phyloP scores from a whole-genome alignment of 2,113 vertebrate genomes.

The Saguinus midas region DNA sequence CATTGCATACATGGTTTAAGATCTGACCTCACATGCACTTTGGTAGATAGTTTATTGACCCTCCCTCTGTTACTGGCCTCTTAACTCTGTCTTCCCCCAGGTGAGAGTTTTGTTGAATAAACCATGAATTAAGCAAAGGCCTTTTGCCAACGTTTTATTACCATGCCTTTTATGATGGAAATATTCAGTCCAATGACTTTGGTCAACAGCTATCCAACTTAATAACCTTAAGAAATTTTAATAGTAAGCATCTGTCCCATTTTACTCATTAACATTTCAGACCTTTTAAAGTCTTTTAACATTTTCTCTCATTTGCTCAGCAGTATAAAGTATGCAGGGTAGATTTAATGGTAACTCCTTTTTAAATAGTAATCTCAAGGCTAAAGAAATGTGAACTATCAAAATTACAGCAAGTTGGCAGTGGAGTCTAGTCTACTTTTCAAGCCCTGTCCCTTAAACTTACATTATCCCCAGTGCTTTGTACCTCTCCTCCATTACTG shows the following conservation, averaged over 20 bases:
- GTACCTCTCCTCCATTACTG: background rate
- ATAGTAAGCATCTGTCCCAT: background rate
- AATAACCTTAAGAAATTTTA: constrained; percentile 27
- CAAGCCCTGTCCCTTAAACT: background rate
- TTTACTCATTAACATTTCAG: constrained; percentile 25
- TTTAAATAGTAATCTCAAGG: constrained; percentile 25
- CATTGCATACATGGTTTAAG: background rate
- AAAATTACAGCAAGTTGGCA: background rate
- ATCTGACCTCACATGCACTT: background rate
- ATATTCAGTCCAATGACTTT: background rate
- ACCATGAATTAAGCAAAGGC: background rate
- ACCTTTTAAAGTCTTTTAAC: constrained; percentile 1
- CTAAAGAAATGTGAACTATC: background rate
- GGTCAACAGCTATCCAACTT: background rate
- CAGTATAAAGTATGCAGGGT: background rate
- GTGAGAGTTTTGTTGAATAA: background rate
- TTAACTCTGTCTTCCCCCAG: background rate
- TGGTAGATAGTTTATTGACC: background rate
- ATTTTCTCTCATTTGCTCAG: background rate
- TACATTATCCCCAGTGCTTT: background rate
- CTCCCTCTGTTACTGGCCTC: background rate
- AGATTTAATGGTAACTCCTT: constrained; percentile 25
- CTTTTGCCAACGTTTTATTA: background rate
- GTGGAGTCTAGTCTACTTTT: background rate
- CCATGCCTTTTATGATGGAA: background rate